These are phyloP conservation scores for Prionailurus viverrinus DNA, from an alignment of 2,113 vertebrate species.

Conservation along the genomic window DNA sequence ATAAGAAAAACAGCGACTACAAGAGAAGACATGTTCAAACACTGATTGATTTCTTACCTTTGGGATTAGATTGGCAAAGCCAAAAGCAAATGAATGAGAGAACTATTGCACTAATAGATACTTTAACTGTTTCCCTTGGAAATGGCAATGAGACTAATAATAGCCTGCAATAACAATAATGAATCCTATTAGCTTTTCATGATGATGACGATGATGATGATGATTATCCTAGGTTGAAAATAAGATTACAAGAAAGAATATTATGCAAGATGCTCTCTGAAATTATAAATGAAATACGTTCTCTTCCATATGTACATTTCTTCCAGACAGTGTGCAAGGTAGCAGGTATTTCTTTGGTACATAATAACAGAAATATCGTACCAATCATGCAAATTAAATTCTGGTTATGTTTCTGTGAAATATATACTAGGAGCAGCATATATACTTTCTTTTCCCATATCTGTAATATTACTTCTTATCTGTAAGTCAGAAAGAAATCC, in stretches of 20 bases:
- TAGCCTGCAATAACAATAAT: constrained; percentile 80
- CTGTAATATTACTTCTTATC: neutral
- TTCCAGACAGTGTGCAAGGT: constrained; percentile 76
- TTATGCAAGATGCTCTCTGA: constrained; percentile 74
- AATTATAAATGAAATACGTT: constrained; percentile 79
- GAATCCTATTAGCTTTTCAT: constrained; percentile 81
- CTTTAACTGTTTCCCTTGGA: constrained; percentile 65
- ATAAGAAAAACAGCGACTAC: constrained; percentile 26
- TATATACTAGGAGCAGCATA: neutral
- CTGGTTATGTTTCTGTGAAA: constrained; percentile 63
- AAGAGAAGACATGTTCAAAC: constrained; percentile 21
- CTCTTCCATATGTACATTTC: constrained; percentile 72
- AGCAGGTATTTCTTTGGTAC: constrained; percentile 76
- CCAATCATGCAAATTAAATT: constrained; percentile 76
- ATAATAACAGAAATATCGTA: constrained; percentile 74
- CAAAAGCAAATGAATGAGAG: constrained; percentile 55
- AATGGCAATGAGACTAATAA: constrained; percentile 75
- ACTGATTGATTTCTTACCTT: neutral
- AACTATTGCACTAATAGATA: constrained; percentile 62
- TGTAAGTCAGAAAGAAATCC: constrained; percentile 3
- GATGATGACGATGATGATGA: constrained; percentile 73
- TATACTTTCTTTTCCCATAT: constrained; percentile 49
- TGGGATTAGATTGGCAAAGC: constrained; percentile 54
- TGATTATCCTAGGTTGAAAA: constrained; percentile 82
- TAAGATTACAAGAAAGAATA: constrained; percentile 76